Conservation (phyloP, 2,113 vertebrate genomes). For the Dissostichus mawsoni region DNA sequence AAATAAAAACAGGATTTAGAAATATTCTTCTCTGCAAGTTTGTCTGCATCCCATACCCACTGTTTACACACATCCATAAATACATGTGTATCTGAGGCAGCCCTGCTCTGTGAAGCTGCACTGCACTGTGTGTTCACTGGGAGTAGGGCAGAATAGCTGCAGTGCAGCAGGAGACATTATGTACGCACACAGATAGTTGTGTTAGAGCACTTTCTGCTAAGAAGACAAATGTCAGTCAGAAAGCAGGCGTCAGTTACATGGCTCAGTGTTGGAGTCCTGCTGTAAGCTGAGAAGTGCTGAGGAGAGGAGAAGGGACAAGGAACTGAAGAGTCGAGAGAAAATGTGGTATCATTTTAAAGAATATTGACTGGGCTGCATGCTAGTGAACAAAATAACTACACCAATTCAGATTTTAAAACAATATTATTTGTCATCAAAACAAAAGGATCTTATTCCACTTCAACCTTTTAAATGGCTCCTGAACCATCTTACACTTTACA, state of each 20-base stretch:
- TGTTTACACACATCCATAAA: not conserved
- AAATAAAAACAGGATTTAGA: not conserved
- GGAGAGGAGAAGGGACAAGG: not conserved
- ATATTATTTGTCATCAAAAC: not conserved
- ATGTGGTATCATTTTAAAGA: not conserved
- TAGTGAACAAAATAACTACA: not conserved
- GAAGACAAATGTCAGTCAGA: slow-evolving; percentile 2
- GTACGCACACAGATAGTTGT: not conserved
- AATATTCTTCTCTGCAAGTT: not conserved
- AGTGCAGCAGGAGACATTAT: slow-evolving; percentile 11
- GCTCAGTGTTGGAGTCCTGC: not conserved
- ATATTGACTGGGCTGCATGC: not conserved
- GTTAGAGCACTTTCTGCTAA: not conserved
- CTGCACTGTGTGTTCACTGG: not conserved
- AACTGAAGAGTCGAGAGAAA: not conserved
- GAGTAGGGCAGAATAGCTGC: slow-evolving; percentile 8
- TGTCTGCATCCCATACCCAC: not conserved
- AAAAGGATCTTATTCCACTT: not conserved
- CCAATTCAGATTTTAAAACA: not conserved
- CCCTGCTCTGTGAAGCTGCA: not conserved
- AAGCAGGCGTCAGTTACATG: not conserved
- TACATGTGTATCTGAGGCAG: not conserved
- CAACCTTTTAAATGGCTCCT: not conserved
- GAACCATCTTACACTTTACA: not conserved
- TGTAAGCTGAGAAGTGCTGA: not conserved